A percentile compares a stretch with the other conserved stretches of the same genome.
phyloP scores from a whole-genome alignment of 2,113 vertebrate genomes.

The Bungarus multicinctus region DNA sequence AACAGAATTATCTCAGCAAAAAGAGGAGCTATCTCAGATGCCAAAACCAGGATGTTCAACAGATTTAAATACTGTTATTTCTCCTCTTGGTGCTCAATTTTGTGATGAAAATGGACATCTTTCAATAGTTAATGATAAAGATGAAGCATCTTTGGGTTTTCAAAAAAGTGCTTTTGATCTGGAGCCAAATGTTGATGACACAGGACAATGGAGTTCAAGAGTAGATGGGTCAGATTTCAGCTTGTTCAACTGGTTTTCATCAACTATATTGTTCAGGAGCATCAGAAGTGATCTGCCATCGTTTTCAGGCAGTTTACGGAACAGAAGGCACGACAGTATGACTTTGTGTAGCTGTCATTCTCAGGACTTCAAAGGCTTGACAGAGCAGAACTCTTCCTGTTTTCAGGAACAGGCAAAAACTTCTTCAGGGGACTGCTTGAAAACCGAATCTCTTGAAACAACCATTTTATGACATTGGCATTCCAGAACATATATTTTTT shows the following conservation, averaged over 20 bases:
- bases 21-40: conserved; percentile 33
- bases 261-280: conserved; percentile 71
- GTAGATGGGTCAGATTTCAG: conserved; percentile 58
- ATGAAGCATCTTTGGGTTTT: conserved; percentile 56
- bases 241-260: conserved; percentile 72
- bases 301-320: conserved; percentile 60
- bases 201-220: conserved; percentile 36
- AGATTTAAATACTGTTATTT: neutral
- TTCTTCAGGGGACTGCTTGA: conserved; percentile 21
- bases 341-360: conserved; percentile 41
- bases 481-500: conserved; percentile 67
- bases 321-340: conserved; percentile 57
- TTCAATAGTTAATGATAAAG: conserved; percentile 15
- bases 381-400: conserved; percentile 47
- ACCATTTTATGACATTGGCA: conserved; percentile 70
- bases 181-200: conserved; percentile 34
- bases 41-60: conserved; percentile 23
- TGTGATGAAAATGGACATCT: conserved; percentile 28
- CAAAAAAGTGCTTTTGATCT: conserved; percentile 48
- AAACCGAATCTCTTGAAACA: conserved; percentile 63
- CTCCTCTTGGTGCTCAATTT: conserved; percentile 24
- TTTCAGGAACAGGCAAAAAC: conserved; percentile 51
- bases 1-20: conserved; percentile 18
- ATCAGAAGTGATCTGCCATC: conserved; percentile 67
- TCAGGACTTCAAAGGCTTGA: conserved; percentile 50